Conservation (phyloP, 2,113 vertebrate species). For the Pionites leucogaster region DNA sequence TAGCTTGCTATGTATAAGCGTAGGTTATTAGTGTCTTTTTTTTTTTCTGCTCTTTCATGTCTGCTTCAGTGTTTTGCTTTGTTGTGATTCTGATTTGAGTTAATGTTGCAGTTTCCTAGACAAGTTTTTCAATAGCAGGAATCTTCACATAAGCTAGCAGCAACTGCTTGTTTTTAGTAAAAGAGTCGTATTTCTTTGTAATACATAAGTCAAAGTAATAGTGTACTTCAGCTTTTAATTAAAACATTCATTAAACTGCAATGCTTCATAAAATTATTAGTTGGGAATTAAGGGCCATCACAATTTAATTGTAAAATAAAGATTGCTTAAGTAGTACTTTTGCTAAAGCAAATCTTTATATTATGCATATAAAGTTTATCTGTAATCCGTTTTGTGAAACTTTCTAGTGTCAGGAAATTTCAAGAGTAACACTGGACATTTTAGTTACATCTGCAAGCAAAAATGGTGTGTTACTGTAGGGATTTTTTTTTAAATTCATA, state of each 20-base stretch:
- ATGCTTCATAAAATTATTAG: neutral
- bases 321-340: neutral
- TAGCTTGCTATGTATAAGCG: neutral
- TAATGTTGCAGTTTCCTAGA: neutral
- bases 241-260: neutral
- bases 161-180: neutral
- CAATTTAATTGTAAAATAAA: neutral
- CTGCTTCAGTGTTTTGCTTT: neutral
- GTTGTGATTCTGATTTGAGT: neutral
- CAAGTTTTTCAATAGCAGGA: neutral
- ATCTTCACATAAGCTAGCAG: neutral
- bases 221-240: neutral
- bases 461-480: neutral
- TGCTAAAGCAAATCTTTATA: neutral
- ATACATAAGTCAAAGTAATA: neutral
- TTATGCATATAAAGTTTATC: neutral
- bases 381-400: neutral
- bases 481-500: neutral
- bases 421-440: neutral
- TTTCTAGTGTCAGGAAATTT: neutral
- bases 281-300: neutral
- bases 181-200: neutral
- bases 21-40: neutral
- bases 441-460: neutral
- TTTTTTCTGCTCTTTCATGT: neutral